These are phyloP conservation scores for Podarcis siculus DNA, from an alignment of 2,797 vertebrate genomes.

Conservation along the genomic window DNA sequence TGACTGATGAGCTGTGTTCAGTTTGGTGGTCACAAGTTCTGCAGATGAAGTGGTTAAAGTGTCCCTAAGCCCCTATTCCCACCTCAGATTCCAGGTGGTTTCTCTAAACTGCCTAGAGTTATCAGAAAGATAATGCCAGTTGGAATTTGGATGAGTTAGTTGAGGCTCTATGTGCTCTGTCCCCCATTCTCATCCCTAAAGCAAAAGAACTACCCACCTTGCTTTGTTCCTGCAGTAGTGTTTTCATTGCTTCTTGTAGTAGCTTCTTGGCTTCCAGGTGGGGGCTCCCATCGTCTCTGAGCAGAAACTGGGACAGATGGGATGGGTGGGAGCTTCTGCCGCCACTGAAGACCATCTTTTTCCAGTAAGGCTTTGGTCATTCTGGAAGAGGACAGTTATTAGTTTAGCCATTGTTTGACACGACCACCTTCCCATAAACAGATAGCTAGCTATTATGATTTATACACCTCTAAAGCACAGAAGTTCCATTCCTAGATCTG, in stretches of 20 bases:
- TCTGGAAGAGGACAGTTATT: slow-evolving; percentile 74
- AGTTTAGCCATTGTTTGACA: background rate
- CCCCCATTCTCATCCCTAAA: background rate
- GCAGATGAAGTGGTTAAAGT: background rate
- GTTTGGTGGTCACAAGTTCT: background rate
- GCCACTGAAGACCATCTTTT: slow-evolving; percentile 87
- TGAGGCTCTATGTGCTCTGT: background rate
- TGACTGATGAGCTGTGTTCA: background rate
- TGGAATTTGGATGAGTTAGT: background rate
- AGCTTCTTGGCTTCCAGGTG: slow-evolving; percentile 46
- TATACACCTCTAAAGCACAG: background rate
- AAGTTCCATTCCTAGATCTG: background rate
- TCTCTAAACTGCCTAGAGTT: too few species aligned
- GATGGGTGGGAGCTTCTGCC: slow-evolving; percentile 89
- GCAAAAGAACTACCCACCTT: slow-evolving; percentile 62
- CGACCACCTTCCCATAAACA: rapidly evolving
- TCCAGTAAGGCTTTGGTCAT: slow-evolving; percentile 91
- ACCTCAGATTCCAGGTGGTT: background rate
- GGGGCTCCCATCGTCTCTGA: slow-evolving; percentile 77
- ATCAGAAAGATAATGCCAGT: background rate
- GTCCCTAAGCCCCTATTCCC: background rate
- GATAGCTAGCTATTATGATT: background rate
- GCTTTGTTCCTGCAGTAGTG: slow-evolving; percentile 39
- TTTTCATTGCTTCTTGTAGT: slow-evolving; percentile 48
- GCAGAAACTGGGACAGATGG: slow-evolving; percentile 86